Conservation (phyloP, 2,113 vertebrate species). For the Caranx melampygus region DNA sequence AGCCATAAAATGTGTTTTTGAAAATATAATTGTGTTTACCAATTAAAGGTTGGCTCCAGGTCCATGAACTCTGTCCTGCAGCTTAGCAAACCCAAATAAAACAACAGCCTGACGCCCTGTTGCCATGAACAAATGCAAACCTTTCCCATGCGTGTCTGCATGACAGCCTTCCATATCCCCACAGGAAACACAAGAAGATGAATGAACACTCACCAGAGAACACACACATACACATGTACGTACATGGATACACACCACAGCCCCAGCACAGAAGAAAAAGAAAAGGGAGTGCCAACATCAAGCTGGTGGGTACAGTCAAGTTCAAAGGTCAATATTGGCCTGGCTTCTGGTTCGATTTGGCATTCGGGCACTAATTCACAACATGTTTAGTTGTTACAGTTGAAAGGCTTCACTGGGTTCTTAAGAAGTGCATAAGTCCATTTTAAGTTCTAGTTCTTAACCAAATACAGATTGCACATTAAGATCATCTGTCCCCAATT, state of each 20-base stretch:
- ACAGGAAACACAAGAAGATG: constrained; percentile 76
- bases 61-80: constrained; percentile 69
- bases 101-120: constrained; percentile 46
- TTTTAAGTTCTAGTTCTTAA: constrained; percentile 67
- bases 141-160: constrained; percentile 69
- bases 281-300: constrained; percentile 60
- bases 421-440: constrained; percentile 60
- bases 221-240: constrained; percentile 30
- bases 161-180: constrained; percentile 69
- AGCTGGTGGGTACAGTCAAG: constrained; percentile 57
- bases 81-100: constrained; percentile 61
- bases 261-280: constrained; percentile 1
- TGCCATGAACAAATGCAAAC: constrained; percentile 69
- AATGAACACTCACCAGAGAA: constrained; percentile 64
- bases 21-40: constrained; percentile 72
- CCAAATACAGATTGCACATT: constrained; percentile 69
- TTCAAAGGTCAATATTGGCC: constrained; percentile 69
- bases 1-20: constrained; percentile 70
- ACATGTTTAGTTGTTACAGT: constrained; percentile 71
- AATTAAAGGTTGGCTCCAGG: constrained; percentile 68
- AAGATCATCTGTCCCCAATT: constrained; percentile 70
- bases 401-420: constrained; percentile 70
- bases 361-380: constrained; percentile 73
- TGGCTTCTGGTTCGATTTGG: constrained; percentile 65
- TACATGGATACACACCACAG: constrained; percentile 17